Conservation (phyloP, 2,888 invertebrate species). For the Empis stercorea region DNA sequence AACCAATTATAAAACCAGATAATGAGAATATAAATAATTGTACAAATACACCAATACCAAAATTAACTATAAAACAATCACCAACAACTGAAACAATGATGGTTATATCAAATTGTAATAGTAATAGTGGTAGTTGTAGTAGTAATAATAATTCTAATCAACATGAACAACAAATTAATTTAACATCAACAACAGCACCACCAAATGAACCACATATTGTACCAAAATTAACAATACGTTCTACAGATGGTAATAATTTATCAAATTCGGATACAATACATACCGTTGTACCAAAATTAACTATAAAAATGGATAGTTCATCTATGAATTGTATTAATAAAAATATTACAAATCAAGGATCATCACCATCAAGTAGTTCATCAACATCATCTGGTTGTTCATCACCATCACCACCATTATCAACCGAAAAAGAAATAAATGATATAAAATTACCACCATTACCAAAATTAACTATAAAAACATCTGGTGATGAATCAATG, state of each 20-base stretch:
- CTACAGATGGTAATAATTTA: constrained; percentile 21
- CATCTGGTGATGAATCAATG: constrained; percentile 31
- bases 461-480: constrained; percentile 47
- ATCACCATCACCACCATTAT: constrained; percentile 39
- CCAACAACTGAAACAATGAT: constrained; percentile 8
- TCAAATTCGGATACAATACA: constrained; percentile 21
- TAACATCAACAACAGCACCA: constrained; percentile 5
- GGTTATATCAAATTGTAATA: not conserved
- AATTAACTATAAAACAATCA: constrained; percentile 20
- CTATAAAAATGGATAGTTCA: constrained; percentile 31
- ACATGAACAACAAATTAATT: not conserved
- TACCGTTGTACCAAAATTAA: constrained; percentile 30
- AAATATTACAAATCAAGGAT: constrained; percentile 6
- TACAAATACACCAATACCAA: constrained; percentile 17
- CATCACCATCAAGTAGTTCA: constrained; percentile 4
- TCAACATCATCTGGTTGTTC: constrained; percentile 14
- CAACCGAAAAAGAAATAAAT: constrained; percentile 29
- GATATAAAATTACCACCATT: constrained; percentile 27
- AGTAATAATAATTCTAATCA: not conserved
- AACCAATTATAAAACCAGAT: constrained; percentile 24
- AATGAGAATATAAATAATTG: constrained; percentile 15
- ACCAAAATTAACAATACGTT: constrained; percentile 34
- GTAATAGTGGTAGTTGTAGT: not conserved
- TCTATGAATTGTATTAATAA: constrained; percentile 11
- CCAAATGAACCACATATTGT: constrained; percentile 29